These are phyloP conservation scores for Xanthia togata DNA, from an alignment of 2,888 invertebrate species.

Conservation along the genomic window DNA sequence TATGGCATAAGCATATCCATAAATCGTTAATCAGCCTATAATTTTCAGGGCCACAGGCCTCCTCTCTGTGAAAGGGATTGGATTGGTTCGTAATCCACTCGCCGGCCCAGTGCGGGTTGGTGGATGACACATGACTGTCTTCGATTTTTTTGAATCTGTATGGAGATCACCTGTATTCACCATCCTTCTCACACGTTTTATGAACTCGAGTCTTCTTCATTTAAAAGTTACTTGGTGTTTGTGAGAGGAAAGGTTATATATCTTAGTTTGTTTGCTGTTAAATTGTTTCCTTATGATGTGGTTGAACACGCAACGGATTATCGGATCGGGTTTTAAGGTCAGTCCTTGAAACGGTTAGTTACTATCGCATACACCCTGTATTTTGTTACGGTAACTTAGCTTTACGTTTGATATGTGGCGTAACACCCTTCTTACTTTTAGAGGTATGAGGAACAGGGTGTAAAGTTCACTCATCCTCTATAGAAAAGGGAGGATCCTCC, in stretches of 20 bases:
- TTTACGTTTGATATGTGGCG: constrained; percentile 5
- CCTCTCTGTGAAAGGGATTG: too few species aligned
- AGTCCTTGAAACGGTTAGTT: constrained; percentile 27
- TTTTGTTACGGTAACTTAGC: constrained; percentile 14
- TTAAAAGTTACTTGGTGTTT: constrained; percentile 25
- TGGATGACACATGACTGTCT: too few species aligned
- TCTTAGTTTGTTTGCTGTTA: constrained; percentile 30
- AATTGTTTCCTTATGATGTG: constrained; percentile 27
- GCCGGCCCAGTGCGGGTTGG: too few species aligned
- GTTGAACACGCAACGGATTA: constrained; percentile 47
- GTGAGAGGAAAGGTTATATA: constrained; percentile 35
- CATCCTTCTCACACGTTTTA: neutral
- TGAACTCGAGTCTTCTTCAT: neutral
- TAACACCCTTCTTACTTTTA: neutral
- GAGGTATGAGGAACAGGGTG: too few species aligned
- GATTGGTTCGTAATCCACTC: too few species aligned
- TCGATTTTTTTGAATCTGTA: neutral
- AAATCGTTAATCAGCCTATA: too few species aligned
- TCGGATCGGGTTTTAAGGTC: constrained; percentile 5
- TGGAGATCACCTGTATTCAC: neutral
- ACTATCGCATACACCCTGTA: constrained; percentile 19
- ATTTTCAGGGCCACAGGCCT: too few species aligned
- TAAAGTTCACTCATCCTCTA: too few species aligned
- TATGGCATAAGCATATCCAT: too few species aligned
- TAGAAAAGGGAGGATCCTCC: too few species aligned